These are phyloP conservation scores for Chloropsis hardwickii DNA, from an alignment of 2,113 vertebrate species.

Conservation along the genomic window DNA sequence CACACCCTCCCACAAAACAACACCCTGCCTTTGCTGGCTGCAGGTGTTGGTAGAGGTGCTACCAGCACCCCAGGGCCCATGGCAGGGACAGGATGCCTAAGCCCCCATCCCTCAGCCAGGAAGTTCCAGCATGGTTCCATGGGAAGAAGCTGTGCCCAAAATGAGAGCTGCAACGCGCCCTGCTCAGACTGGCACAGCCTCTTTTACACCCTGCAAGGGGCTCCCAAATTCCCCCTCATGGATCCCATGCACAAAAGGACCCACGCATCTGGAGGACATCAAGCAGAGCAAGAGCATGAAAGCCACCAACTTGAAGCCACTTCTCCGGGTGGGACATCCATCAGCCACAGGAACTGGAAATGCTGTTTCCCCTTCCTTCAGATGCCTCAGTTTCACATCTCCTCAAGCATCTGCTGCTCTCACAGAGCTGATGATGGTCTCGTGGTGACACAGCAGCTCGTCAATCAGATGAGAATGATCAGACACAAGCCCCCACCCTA, in stretches of 20 bases:
- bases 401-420: accelerated
- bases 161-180: accelerated
- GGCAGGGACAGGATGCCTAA: not conserved
- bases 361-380: not conserved
- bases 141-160: not conserved
- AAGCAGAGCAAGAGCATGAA: not conserved
- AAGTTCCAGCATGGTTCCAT: not conserved
- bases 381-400: accelerated
- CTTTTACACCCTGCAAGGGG: not conserved
- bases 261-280: not conserved
- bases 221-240: not conserved
- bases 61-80: not conserved
- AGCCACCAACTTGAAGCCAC: not conserved
- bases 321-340: not conserved
- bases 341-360: not conserved
- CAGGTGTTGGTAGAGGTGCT: not conserved
- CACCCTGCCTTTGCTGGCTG: not conserved
- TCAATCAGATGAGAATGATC: not conserved
- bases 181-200: not conserved
- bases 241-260: accelerated
- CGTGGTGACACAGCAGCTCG: not conserved
- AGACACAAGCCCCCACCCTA: not conserved
- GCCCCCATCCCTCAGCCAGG: not conserved
- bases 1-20: not conserved
- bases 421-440: not conserved